phyloP scores from a whole-genome alignment of 2,888 invertebrate genomes.

The Orchesella flavescens region DNA sequence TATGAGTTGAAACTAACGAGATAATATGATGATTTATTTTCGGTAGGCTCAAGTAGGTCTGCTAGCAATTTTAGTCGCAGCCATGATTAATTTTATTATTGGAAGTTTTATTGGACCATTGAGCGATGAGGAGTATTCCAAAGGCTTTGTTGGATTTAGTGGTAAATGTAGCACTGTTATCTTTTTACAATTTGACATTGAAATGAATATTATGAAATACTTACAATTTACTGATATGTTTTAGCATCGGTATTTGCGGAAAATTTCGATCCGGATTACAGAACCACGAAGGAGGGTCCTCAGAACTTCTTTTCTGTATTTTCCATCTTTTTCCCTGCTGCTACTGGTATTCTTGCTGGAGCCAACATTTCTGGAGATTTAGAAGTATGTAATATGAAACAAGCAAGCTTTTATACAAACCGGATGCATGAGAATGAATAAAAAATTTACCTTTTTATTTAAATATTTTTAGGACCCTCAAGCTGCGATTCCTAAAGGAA shows the following conservation, averaged over 20 bases:
- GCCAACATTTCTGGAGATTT: conserved; percentile 99
- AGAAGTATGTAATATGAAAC: conserved; percentile 78
- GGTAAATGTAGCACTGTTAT: conserved; percentile 85
- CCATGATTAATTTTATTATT: conserved; percentile 91
- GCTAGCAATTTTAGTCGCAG: conserved; percentile 87
- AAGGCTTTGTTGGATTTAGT: conserved; percentile 90
- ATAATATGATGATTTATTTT: conserved; percentile 60
- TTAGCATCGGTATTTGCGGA: conserved; percentile 80
- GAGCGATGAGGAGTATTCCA: conserved; percentile 77
- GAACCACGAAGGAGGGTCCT: conserved; percentile 80
- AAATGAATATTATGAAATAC: too few relatives aligned
- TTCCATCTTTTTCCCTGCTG: conserved; percentile 97
- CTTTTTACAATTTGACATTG: too few relatives aligned
- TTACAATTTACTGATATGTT: conserved; percentile 72
- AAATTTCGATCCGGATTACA: conserved; percentile 83
- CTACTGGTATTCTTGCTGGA: conserved; percentile 88
- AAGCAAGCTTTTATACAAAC: too few relatives aligned
- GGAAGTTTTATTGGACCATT: conserved; percentile 88
- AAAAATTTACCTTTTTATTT: too few relatives aligned
- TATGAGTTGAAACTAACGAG: too few relatives aligned
- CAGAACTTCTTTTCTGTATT: conserved; percentile 95
- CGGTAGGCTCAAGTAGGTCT: conserved; percentile 86
- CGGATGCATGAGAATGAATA: too few relatives aligned
- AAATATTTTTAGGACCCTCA: conserved; percentile 83
- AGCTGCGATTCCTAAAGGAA: conserved; percentile 93